A percentile compares a stretch with the other conserved stretches of the same genome.
Conservation (phyloP, 2,113 vertebrate genomes). For the Antechinus flavipes region DNA sequence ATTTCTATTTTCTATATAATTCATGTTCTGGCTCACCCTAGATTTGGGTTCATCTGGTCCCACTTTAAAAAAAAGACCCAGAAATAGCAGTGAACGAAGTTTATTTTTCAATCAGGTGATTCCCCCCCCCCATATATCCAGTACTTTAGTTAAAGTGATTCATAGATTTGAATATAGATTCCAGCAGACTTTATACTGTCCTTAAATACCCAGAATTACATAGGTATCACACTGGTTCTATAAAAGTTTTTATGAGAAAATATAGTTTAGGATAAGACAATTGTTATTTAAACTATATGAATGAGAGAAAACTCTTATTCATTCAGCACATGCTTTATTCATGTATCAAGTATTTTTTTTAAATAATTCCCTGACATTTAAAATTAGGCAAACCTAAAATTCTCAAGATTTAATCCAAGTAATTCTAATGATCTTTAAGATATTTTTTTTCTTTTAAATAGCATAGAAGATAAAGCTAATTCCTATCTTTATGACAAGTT, state of each 20-base stretch:
- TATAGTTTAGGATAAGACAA: slow-evolving; percentile 77
- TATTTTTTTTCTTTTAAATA: background rate
- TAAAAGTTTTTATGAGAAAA: slow-evolving; percentile 84
- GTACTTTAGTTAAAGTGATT: slow-evolving; percentile 44
- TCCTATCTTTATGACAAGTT: background rate
- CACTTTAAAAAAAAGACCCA: background rate
- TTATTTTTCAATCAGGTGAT: slow-evolving; percentile 21
- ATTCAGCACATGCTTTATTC: background rate
- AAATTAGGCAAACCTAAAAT: background rate
- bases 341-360: background rate
- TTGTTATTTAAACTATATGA: slow-evolving; percentile 81
- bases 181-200: slow-evolving; percentile 55
- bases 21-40: background rate
- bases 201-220: slow-evolving; percentile 78
- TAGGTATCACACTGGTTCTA: slow-evolving; percentile 67
- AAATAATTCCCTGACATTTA: background rate
- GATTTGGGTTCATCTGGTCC: background rate
- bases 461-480: background rate
- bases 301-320: slow-evolving; percentile 74
- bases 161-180: slow-evolving; percentile 61
- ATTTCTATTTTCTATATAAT: background rate
- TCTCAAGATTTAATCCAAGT: background rate
- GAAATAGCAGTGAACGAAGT: background rate
- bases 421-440: background rate
- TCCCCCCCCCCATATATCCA: slow-evolving; percentile 56